Evolutionary conservation across 2,797 vertebrate genomes (phyloP), one percentile per base, ranked within the genome.

Genomic region (Chrysocyon brachyurus): DNA sequence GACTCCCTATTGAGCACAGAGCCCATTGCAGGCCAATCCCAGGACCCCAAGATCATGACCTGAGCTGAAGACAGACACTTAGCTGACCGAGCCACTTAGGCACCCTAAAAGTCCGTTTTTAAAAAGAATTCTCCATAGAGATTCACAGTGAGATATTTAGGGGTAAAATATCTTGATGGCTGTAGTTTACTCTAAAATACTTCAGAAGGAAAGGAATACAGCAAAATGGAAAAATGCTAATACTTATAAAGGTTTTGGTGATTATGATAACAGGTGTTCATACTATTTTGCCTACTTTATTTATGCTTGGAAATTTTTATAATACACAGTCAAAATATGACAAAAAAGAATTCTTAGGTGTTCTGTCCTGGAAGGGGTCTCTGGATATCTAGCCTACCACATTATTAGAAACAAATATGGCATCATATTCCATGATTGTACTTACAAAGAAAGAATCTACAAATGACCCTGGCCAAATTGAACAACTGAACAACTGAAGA

Each of bases 361-460:
- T 49, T 68, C 64, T 84, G 17, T 86, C 57, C 33, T 79, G 15
- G 36, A 4, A 82, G 73, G n/a, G 24, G 22, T 72, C 46, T 59
- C 26, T 87, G 26, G 31, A 93, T 28, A 70, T 49, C 36, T 81
- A 66, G 9, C 92, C 36, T 70, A 90, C 33, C 3, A 3, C 81
- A 57, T 92, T 77, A 90, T 87, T 90, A 94, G 77, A 90, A 95
- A 87, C 19, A 61, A 59, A 94, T 57, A 33, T 73, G 64, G 85
- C 3, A 6, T 87, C 24, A 64, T 63, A 77, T 72, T 92, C 59
- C 77, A 84, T 11, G 59, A 87, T 52, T 26, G 26, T 19, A 22
- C 26, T 90, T 26, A 73, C 19, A 70, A 79, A 94, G 83, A 91
- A 82, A 83, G 17, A 77, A 84, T 66, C 56, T 14, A 85, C 54